These are phyloP conservation scores for Chloromyia formosa DNA, from an alignment of 2,888 invertebrate species.

Conservation along the genomic window DNA sequence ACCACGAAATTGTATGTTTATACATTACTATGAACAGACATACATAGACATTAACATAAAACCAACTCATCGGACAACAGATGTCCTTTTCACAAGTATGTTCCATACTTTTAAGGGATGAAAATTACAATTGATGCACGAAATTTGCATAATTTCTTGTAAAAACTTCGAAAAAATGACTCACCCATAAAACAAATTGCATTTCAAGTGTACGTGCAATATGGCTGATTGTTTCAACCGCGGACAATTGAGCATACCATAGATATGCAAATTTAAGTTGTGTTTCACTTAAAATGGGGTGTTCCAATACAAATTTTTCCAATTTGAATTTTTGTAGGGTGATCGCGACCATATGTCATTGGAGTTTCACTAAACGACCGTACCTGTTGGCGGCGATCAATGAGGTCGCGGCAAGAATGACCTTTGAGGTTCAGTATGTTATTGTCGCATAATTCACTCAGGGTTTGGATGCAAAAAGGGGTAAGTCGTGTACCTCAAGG, in stretches of 20 bases:
- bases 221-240: constrained; percentile 34
- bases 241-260: constrained; percentile 34
- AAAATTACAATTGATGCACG: neutral
- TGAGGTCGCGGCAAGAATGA: too few relatives aligned
- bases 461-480: too few relatives aligned
- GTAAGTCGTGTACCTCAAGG: too few relatives aligned
- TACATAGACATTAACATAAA: neutral
- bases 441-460: too few relatives aligned
- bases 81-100: neutral
- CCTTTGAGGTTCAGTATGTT: too few relatives aligned
- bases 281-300: neutral
- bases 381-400: neutral
- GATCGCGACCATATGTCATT: neutral
- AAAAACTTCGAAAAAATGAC: constrained; percentile 2
- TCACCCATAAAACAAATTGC: constrained; percentile 15
- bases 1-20: too few relatives aligned
- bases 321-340: neutral
- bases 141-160: constrained; percentile 22
- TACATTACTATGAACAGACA: too few relatives aligned
- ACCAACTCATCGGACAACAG: constrained; percentile 1
- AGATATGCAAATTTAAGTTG: constrained; percentile 25
- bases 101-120: neutral
- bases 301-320: neutral
- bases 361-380: neutral
- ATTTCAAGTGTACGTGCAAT: constrained; percentile 21